A percentile compares a stretch with the other conserved stretches of the same genome.
Evolutionary conservation across 2,797 vertebrate genomes (phyloP).

Genomic region (Echeneis naucrates): DNA sequence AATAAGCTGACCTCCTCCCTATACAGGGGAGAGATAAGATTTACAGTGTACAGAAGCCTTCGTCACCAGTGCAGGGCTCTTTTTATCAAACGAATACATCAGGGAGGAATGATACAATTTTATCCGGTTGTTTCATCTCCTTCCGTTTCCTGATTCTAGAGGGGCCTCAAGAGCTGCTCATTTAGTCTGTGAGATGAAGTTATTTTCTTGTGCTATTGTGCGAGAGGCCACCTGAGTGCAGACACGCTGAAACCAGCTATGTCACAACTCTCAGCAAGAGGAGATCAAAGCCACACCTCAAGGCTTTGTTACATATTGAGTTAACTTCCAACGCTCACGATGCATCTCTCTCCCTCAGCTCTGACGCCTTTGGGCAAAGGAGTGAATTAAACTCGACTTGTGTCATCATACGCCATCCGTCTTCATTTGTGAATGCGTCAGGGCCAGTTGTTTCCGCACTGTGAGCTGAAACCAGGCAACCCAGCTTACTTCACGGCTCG

Average conservation of each 20-base stretch:
- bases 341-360: constrained; percentile 50
- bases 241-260: constrained; percentile 22
- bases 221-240: constrained; percentile 54
- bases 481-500: constrained; percentile 56
- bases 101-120: constrained; percentile 49
- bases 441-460: constrained; percentile 51
- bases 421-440: constrained; percentile 79
- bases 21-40: constrained; percentile 66
- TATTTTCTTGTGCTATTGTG: constrained; percentile 52
- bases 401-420: constrained; percentile 77
- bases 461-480: constrained; percentile 72
- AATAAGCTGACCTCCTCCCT: constrained; percentile 63
- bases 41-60: constrained; percentile 52
- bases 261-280: constrained; percentile 44
- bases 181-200: constrained; percentile 53
- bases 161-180: constrained; percentile 57
- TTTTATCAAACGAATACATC: constrained; percentile 48
- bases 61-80: constrained; percentile 37
- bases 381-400: constrained; percentile 71
- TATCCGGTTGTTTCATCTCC: constrained; percentile 59
- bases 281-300: constrained; percentile 77
- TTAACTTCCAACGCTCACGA: constrained; percentile 55
- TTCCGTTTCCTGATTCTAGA: constrained; percentile 40
- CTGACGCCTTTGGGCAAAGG: constrained; percentile 52
- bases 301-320: constrained; percentile 72